These are phyloP conservation scores for Erebia palarica DNA, from an alignment of 2,888 invertebrate genomes.

Conservation along the genomic window DNA sequence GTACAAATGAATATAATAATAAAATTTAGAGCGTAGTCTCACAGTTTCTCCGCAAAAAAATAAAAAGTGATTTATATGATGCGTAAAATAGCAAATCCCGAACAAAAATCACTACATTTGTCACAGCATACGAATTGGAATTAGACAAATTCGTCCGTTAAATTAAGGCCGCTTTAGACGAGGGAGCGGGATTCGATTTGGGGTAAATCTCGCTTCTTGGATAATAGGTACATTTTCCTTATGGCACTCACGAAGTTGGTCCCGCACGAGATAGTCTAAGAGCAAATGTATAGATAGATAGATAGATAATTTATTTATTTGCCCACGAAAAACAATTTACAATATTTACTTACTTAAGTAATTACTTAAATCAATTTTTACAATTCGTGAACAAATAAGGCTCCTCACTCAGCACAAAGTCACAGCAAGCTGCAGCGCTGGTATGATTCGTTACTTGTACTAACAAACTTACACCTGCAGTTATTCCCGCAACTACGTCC, in stretches of 20 bases:
- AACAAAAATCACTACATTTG: conserved; percentile 80
- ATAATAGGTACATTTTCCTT: conserved; percentile 66
- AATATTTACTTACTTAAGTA: too few relatives aligned
- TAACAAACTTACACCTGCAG: too few relatives aligned
- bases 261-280: conserved; percentile 57
- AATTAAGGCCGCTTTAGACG: conserved; percentile 76
- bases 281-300: not conserved
- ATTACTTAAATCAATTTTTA: too few relatives aligned
- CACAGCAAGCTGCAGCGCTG: too few relatives aligned
- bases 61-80: conserved; percentile 8
- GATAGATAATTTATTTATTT: too few relatives aligned
- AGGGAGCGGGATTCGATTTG: conserved; percentile 74
- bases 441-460: too few relatives aligned
- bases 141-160: conserved; percentile 81
- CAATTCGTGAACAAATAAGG: too few relatives aligned
- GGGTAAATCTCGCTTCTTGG: conserved; percentile 69
- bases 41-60: not conserved
- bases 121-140: conserved; percentile 80
- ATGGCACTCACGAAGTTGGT: conserved; percentile 53
- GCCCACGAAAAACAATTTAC: too few relatives aligned
- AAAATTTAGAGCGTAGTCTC: too few relatives aligned
- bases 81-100: conserved; percentile 52
- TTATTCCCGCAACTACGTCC: too few relatives aligned
- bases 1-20: too few relatives aligned
- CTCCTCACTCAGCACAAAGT: too few relatives aligned